phyloP scores from a whole-genome alignment of 2,888 invertebrate genomes.

The Heteropelma amictum region DNA sequence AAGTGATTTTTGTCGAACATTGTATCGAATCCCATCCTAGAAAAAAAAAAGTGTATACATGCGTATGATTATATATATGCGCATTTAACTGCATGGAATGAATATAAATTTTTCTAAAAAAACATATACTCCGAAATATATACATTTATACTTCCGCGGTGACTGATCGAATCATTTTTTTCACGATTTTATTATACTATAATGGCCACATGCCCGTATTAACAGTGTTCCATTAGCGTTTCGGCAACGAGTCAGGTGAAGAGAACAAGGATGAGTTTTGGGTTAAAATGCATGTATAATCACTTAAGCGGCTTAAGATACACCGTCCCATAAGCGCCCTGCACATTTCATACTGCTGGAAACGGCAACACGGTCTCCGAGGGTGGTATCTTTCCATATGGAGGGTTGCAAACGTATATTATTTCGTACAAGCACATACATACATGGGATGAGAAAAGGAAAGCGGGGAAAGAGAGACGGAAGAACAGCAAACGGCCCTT shows the following conservation, averaged over 20 bases:
- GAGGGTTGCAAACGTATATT: background rate
- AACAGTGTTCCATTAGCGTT: background rate
- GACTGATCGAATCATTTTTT: background rate
- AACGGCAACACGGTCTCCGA: background rate
- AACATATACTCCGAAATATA: too few relatives aligned
- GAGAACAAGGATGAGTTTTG: background rate
- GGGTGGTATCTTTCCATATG: background rate
- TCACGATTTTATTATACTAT: background rate
- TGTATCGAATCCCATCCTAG: too few relatives aligned
- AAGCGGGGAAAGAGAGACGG: background rate
- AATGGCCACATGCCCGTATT: background rate
- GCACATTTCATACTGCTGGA: slow-evolving; percentile 15
- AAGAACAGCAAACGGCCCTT: too few relatives aligned
- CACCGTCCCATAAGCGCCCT: slow-evolving; percentile 26
- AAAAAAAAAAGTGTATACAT: too few relatives aligned
- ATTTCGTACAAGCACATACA: background rate
- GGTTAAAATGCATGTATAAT: slow-evolving; percentile 46
- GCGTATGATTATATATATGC: too few relatives aligned
- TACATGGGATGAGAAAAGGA: background rate
- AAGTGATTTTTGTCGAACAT: too few relatives aligned
- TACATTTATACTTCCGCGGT: too few relatives aligned
- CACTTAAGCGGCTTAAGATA: slow-evolving; percentile 41
- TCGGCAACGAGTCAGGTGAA: background rate
- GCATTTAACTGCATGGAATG: too few relatives aligned
- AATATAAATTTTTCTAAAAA: too few relatives aligned